Conservation (phyloP, 1,140 invertebrate genomes). For the Drosophila nebulosa region DNA sequence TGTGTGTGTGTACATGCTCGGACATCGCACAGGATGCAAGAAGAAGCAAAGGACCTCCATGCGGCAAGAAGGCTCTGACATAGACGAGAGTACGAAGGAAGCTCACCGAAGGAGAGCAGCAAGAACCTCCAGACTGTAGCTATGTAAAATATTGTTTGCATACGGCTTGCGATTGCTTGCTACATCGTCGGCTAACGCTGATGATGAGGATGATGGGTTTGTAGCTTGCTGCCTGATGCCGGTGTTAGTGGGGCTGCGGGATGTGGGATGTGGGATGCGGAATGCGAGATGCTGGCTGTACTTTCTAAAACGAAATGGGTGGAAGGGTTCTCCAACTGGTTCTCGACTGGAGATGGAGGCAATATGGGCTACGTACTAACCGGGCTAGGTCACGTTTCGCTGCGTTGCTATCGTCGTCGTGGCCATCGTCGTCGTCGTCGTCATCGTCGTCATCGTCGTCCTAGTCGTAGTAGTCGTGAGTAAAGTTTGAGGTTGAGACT, state of each 20-base stretch:
- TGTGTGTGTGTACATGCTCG: constrained; percentile 42
- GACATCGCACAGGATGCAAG: constrained; percentile 60
- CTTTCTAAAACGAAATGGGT: too few relatives aligned
- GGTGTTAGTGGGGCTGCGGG: neutral
- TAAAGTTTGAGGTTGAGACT: constrained; percentile 34
- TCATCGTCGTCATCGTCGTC: constrained; percentile 6
- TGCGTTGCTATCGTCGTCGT: constrained; percentile 59
- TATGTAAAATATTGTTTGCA: constrained; percentile 80
- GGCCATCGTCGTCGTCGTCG: constrained; percentile 35
- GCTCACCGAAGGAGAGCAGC: constrained; percentile 68
- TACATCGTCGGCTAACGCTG: constrained; percentile 62
- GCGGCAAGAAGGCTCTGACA: constrained; percentile 56
- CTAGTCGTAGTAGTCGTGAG: constrained; percentile 36
- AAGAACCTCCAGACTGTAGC: constrained; percentile 69
- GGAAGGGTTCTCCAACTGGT: constrained; percentile 46
- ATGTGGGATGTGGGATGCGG: constrained; percentile 1
- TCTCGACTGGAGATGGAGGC: constrained; percentile 67
- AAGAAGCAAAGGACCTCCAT: constrained; percentile 50
- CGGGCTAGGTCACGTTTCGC: constrained; percentile 74
- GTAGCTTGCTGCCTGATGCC: constrained; percentile 18
- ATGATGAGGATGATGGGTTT: constrained; percentile 54
- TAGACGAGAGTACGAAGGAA: constrained; percentile 55
- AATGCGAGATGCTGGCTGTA: too few relatives aligned
- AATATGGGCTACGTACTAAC: constrained; percentile 69
- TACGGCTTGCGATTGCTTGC: constrained; percentile 80